A percentile compares a stretch with the other conserved stretches of the same genome.
Conservation (phyloP, 2,113 vertebrate genomes). For the Embiotoca jacksoni region DNA sequence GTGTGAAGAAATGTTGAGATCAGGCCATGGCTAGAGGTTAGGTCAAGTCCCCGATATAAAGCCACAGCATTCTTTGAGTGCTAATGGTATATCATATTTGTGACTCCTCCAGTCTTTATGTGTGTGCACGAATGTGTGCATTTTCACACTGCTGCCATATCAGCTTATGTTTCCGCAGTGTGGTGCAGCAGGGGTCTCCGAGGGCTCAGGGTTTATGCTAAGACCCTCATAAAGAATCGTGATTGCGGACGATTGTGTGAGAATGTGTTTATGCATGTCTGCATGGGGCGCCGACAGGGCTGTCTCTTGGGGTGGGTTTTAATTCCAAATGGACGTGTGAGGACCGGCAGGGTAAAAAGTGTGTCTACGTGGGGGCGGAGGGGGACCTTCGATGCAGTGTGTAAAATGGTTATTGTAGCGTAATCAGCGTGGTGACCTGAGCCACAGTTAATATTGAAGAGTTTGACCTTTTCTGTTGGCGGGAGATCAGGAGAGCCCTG, state of each 20-base stretch:
- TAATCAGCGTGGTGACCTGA: slow-evolving; percentile 79
- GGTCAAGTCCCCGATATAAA: slow-evolving; percentile 93
- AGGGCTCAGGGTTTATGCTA: slow-evolving; percentile 77
- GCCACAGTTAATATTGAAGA: slow-evolving; percentile 78
- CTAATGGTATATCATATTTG: slow-evolving; percentile 87
- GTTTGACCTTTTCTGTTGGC: slow-evolving; percentile 76
- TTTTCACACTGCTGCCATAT: slow-evolving; percentile 76
- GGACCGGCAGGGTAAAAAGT: slow-evolving; percentile 38
- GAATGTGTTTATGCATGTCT: slow-evolving; percentile 81
- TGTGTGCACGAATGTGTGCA: slow-evolving; percentile 35
- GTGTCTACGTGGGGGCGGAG: slow-evolving; percentile 38
- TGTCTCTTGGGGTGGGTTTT: slow-evolving; percentile 65
- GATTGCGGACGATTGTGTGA: slow-evolving; percentile 69
- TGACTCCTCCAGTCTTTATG: slow-evolving; percentile 74
- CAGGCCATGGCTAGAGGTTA: slow-evolving; percentile 86
- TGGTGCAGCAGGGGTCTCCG: slow-evolving; percentile 38
- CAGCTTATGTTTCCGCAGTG: slow-evolving; percentile 70
- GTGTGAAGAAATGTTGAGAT: slow-evolving; percentile 89
- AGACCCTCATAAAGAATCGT: slow-evolving; percentile 72
- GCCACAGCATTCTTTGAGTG: slow-evolving; percentile 88
- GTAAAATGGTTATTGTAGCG: slow-evolving; percentile 81
- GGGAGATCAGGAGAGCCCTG: slow-evolving; percentile 61
- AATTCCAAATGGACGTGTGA: slow-evolving; percentile 78
- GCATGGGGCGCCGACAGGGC: slow-evolving; percentile 70
- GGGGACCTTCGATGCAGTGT: slow-evolving; percentile 48